These are phyloP conservation scores for Leucoraja erinaceus DNA, from an alignment of 2,113 vertebrate genomes.

Conservation along the genomic window DNA sequence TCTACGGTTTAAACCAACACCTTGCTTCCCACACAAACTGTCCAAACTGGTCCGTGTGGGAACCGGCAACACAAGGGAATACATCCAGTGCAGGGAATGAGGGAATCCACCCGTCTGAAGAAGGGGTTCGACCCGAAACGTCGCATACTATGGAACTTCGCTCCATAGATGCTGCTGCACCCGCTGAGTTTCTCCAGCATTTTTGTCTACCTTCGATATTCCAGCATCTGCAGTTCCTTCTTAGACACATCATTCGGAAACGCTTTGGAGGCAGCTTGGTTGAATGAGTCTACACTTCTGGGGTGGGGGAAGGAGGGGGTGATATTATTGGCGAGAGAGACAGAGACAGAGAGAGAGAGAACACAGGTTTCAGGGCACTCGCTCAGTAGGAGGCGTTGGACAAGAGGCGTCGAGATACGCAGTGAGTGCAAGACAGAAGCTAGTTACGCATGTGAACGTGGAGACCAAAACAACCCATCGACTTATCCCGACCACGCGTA, in stretches of 20 bases:
- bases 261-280: background rate
- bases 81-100: background rate
- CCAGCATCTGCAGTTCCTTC: no score
- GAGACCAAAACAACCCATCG: background rate
- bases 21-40: background rate
- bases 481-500: background rate
- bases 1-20: no score
- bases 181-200: no score
- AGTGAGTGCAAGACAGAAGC: background rate
- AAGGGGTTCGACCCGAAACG: no score
- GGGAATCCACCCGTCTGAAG: no score
- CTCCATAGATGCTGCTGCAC: no score
- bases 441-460: background rate
- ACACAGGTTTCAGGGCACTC: background rate
- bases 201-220: no score
- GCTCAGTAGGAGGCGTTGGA: background rate
- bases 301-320: conserved; percentile 41
- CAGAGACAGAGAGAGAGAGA: background rate
- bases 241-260: background rate
- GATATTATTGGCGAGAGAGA: background rate
- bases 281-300: background rate
- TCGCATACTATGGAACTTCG: no score
- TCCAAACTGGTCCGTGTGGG: background rate
- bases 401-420: background rate
- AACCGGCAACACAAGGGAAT: background rate